Percentiles rank a stretch among this genome's conserved stretches.
Evolutionary conservation across 2,888 invertebrate species (phyloP).

Genomic region (Rhamnusium bicolor): DNA sequence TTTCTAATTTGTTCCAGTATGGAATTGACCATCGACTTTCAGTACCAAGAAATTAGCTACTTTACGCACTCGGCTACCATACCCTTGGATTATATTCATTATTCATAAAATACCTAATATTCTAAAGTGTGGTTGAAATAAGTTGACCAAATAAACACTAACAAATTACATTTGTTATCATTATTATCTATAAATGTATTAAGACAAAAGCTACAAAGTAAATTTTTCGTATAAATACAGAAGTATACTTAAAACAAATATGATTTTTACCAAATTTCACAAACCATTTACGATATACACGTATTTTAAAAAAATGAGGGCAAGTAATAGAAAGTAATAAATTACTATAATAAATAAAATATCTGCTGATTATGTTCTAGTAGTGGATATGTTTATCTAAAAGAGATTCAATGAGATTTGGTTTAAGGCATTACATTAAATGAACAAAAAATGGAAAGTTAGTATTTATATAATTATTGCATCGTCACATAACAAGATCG

Average conservation of each 20-base stretch:
- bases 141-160: neutral
- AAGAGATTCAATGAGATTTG: neutral
- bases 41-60: too few relatives aligned
- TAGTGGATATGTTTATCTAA: neutral
- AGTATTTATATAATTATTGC: neutral
- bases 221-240: neutral
- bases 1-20: too few relatives aligned
- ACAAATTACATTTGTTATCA: neutral
- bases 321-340: neutral
- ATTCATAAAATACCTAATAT: too few relatives aligned
- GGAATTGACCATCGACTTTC: too few relatives aligned
- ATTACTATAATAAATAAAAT: neutral
- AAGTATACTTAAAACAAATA: neutral
- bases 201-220: too few relatives aligned
- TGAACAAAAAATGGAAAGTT: too few relatives aligned
- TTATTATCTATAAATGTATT: too few relatives aligned
- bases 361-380: neutral
- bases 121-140: too few relatives aligned
- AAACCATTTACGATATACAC: neutral
- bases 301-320: neutral
- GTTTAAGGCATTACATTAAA: neutral
- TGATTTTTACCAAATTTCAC: neutral
- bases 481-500: neutral
- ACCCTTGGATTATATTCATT: too few relatives aligned
- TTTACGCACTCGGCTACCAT: too few relatives aligned